Evolutionary conservation across 2,888 invertebrate genomes (phyloP).

Genomic region (Esperia sulphurella): DNA sequence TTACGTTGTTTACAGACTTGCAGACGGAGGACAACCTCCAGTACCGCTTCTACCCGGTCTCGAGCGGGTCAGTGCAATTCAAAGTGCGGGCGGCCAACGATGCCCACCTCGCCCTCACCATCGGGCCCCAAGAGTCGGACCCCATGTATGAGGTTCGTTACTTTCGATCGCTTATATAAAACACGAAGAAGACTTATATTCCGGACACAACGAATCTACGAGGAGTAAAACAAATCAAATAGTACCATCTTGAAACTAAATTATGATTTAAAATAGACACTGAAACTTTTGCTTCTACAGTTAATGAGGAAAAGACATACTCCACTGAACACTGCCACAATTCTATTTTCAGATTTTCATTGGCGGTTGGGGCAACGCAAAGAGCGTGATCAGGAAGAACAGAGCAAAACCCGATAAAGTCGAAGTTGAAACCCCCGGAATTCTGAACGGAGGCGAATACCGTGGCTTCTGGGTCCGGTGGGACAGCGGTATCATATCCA

Average conservation of each 20-base stretch:
- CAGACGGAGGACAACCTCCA: slow-evolving; percentile 88
- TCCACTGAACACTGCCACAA: not conserved
- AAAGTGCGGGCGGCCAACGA: slow-evolving; percentile 89
- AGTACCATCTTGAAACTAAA: no score
- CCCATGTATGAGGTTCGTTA: slow-evolving; percentile 87
- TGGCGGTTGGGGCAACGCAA: slow-evolving; percentile 93
- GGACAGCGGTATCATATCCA: slow-evolving; percentile 83
- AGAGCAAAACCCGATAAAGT: slow-evolving; percentile 86
- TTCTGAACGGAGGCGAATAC: slow-evolving; percentile 85
- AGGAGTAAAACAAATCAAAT: no score
- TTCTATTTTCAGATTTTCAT: slow-evolving; percentile 82
- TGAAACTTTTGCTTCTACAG: no score
- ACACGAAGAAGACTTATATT: no score
- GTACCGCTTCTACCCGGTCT: slow-evolving; percentile 88
- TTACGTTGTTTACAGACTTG: slow-evolving; percentile 81
- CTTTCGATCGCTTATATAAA: not conserved
- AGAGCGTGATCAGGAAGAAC: slow-evolving; percentile 90
- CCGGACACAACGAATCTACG: no score
- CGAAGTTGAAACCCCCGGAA: slow-evolving; percentile 84
- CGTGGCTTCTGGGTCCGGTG: slow-evolving; percentile 92
- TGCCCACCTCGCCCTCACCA: slow-evolving; percentile 90
- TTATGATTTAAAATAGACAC: no score
- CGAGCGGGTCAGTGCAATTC: slow-evolving; percentile 85
- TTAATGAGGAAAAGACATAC: no score
- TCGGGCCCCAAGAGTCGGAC: slow-evolving; percentile 83